Conservation (phyloP, 2,797 vertebrate genomes). For the Molossus molossus region DNA sequence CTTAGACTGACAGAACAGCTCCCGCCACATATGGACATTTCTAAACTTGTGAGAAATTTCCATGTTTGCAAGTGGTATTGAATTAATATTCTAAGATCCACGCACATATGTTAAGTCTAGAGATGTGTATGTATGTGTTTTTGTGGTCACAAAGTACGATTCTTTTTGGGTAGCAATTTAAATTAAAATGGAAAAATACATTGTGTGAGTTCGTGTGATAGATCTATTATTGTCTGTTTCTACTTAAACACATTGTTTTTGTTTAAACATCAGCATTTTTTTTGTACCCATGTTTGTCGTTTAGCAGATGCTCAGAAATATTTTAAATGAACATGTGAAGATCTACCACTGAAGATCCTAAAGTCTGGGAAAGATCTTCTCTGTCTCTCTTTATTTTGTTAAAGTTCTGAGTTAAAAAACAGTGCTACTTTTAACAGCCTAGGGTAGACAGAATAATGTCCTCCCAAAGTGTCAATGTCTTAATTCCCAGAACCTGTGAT, state of each 20-base stretch:
- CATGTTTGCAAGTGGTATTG: neutral
- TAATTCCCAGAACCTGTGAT: neutral
- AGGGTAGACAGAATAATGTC: neutral
- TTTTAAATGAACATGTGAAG: neutral
- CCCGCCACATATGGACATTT: neutral
- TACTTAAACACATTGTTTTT: neutral
- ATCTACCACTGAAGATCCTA: neutral
- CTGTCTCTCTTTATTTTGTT: neutral
- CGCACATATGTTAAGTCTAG: neutral
- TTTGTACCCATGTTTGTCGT: neutral
- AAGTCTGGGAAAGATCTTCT: neutral
- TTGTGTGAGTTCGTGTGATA: neutral
- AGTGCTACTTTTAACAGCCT: neutral
- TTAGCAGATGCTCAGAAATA: neutral
- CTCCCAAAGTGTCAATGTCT: neutral
- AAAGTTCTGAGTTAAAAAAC: neutral
- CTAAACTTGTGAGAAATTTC: neutral
- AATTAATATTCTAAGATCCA: slow-evolving; percentile 22
- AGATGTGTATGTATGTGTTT: neutral
- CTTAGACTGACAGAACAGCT: neutral
- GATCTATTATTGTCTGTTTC: neutral
- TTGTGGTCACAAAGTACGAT: neutral
- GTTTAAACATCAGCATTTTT: neutral
- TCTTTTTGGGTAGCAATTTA: neutral
- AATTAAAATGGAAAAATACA: neutral